Base-by-base conservation (phyloP, 2,888 invertebrate genomes). In the Dicyrtomina minuta region DNA sequence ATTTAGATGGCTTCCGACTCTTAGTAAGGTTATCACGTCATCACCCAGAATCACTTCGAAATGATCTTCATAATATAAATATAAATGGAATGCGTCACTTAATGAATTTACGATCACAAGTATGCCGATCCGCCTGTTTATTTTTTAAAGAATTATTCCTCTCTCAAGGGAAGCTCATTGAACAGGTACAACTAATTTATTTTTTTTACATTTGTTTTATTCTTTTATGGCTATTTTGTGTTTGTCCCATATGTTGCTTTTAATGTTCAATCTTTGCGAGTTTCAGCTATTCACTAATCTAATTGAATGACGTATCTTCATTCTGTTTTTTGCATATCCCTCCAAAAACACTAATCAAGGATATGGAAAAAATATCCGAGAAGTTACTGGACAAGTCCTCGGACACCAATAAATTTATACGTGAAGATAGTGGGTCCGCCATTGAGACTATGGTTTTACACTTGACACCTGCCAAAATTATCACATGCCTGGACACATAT, bases 381-480 rank as follows among this genome's bases (percentile, higher is more conserved):
- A 89, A 91, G 12, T 83, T 97, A 69, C 85, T 97, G 39, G 90
- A 91, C 77, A 89, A 96, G 72, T 91, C 93, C 61, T 94, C 95
- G 0, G 97, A 98, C 80, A 96, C 94, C 8, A 96, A 96, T 83
- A 89, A 90, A 78, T 96, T 98, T 81, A 86, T 98, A 62, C 86
- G 96, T 24, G 91, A 91, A 43, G 97, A 97, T 82, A 92, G 95
- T 2, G 89, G 90, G 69, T 85, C 86, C 12, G 92, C 96, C 0
- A 82, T 98, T 51, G 90, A 89, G 78, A 86, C 87, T 15, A 89
- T 98, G 87, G 89, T 93, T 70, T 89, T 91, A 69, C 86, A 89
- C 71, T 85, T 92, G 20, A 87, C 88, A 33, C 87, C 90, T 6
- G 83, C 86, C 6, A 88, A 89, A 76, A 87, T 89, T 0, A 86